Evolutionary conservation across 2,888 invertebrate genomes (phyloP).

Genomic region (Hofmannophila pseudospretella): DNA sequence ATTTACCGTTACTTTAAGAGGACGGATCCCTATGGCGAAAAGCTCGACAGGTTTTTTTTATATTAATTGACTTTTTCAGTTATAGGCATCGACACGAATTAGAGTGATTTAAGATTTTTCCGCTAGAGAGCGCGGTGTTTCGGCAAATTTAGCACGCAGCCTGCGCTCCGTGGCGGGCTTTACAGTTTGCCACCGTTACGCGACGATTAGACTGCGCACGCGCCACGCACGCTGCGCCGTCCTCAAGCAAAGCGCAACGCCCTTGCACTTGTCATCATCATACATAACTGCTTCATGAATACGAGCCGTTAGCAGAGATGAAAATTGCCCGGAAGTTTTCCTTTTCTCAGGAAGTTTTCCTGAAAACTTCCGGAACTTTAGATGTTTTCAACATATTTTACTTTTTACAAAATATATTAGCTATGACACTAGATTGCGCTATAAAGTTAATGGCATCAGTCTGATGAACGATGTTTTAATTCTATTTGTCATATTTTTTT

Average conservation of each 20-base stretch:
- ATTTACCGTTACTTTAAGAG: too few species aligned
- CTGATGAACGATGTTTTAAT: too few species aligned
- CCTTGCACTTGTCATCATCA: constrained; percentile 26
- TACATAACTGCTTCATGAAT: constrained; percentile 26
- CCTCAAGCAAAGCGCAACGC: constrained; percentile 27
- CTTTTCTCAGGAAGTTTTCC: too few species aligned
- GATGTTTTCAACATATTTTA: too few species aligned
- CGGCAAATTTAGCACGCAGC: constrained; percentile 75
- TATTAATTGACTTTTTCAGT: constrained; percentile 21
- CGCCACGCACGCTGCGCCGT: constrained; percentile 36
- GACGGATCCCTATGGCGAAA: too few species aligned
- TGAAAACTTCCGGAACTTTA: too few species aligned
- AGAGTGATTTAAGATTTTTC: constrained; percentile 64
- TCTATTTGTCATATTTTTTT: too few species aligned
- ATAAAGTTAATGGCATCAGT: too few species aligned
- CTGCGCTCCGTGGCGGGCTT: constrained; percentile 68
- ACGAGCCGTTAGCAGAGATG: constrained; percentile 14
- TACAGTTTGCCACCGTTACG: constrained; percentile 76
- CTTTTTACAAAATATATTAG: too few species aligned
- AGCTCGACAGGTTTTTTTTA: too few species aligned
- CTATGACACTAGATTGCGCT: too few species aligned
- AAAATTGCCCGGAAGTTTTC: too few species aligned
- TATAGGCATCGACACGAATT: constrained; percentile 46
- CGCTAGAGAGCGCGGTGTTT: constrained; percentile 70
- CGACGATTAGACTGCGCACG: constrained; percentile 66